phyloP scores from a whole-genome alignment of 2,113 vertebrate genomes.

The Herpailurus yagouaroundi region DNA sequence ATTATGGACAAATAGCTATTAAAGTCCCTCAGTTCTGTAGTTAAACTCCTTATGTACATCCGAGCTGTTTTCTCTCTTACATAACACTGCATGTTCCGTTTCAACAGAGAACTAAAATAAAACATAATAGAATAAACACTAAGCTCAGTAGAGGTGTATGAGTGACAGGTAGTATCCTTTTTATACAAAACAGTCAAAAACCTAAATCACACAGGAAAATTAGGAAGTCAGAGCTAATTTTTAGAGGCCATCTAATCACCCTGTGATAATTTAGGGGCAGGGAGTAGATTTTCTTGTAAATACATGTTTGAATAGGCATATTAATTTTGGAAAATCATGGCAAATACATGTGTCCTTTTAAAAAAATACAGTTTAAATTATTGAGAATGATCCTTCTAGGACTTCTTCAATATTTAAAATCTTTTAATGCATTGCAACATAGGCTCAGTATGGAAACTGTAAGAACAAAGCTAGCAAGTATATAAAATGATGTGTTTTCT shows the following conservation, averaged over 20 bases:
- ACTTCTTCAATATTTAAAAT: not conserved
- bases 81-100: not conserved
- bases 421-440: not conserved
- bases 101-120: constrained; percentile 35
- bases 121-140: not conserved
- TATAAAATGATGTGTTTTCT: not conserved
- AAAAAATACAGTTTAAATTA: not conserved
- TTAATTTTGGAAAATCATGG: constrained; percentile 17
- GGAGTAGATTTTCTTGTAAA: not conserved
- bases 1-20: not conserved
- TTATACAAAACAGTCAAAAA: not conserved
- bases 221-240: not conserved
- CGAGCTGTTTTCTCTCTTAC: not conserved
- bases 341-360: not conserved
- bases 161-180: not conserved
- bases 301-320: not conserved
- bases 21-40: not conserved
- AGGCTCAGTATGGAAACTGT: not conserved
- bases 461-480: not conserved
- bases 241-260: not conserved
- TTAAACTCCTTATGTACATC: not conserved
- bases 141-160: not conserved
- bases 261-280: not conserved
- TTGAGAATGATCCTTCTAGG: not conserved
- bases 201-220: not conserved